Evolutionary conservation across 1,140 invertebrate genomes (phyloP).

Genomic region (Formica exsecta): DNA sequence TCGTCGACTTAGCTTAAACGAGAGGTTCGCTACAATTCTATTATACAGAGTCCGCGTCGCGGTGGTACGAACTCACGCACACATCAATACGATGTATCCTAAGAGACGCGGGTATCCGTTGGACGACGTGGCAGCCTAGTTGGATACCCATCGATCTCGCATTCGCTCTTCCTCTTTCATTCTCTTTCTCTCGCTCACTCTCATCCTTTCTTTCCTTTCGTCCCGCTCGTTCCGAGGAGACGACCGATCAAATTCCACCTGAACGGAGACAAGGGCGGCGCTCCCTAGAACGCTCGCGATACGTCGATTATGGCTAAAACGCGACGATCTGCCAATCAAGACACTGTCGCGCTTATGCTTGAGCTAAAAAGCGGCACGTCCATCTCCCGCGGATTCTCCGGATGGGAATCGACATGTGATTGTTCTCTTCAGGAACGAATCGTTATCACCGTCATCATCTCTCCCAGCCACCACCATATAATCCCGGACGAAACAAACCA

Average conservation of each 20-base stretch:
- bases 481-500: slow-evolving; percentile 26
- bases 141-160: slow-evolving; percentile 41
- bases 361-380: slow-evolving; percentile 65
- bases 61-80: slow-evolving; percentile 43
- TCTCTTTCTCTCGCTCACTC: neutral
- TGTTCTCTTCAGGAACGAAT: slow-evolving; percentile 41
- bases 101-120: slow-evolving; percentile 40
- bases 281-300: slow-evolving; percentile 40
- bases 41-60: slow-evolving; percentile 59
- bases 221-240: slow-evolving; percentile 16
- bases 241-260: slow-evolving; percentile 42
- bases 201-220: neutral
- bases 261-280: slow-evolving; percentile 56
- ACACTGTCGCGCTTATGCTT: slow-evolving; percentile 56
- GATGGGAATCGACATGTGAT: neutral
- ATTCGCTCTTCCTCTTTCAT: slow-evolving; percentile 22
- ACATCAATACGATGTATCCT: slow-evolving; percentile 39
- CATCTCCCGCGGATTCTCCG: slow-evolving; percentile 9
- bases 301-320: slow-evolving; percentile 72
- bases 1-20: slow-evolving; percentile 66
- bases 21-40: slow-evolving; percentile 64
- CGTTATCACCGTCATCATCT: slow-evolving; percentile 6
- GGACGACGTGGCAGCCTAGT: slow-evolving; percentile 46
- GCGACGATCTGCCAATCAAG: slow-evolving; percentile 29
- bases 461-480: slow-evolving; percentile 12